phyloP scores from a whole-genome alignment of 2,113 vertebrate genomes.

The Esox niger region DNA sequence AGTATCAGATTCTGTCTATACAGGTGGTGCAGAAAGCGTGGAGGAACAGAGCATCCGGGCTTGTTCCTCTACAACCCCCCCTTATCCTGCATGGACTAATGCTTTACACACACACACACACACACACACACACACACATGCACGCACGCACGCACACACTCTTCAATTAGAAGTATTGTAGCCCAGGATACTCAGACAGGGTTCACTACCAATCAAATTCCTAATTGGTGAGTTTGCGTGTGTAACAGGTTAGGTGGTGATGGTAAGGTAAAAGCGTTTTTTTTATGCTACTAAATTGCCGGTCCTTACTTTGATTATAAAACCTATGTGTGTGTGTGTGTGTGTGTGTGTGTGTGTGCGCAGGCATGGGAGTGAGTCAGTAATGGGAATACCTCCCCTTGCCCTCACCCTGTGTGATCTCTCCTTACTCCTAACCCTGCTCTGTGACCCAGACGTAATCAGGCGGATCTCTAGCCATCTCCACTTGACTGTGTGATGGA shows the following conservation, averaged over 20 bases:
- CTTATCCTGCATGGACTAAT: slow-evolving; percentile 43
- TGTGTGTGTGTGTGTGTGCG: no score
- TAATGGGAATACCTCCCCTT: background rate
- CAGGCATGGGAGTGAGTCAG: background rate
- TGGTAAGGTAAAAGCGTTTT: no score
- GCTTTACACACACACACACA: slow-evolving; percentile 20
- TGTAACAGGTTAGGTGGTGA: no score
- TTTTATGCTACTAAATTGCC: no score
- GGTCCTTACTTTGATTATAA: no score
- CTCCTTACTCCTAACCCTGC: slow-evolving; percentile 50
- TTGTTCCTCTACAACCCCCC: slow-evolving; percentile 56
- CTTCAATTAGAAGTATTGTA: slow-evolving; percentile 16
- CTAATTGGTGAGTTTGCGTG: no score
- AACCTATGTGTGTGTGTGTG: no score
- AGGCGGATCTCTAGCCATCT: background rate
- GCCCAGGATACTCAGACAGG: slow-evolving; percentile 7
- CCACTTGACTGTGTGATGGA: background rate
- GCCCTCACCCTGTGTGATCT: slow-evolving; percentile 20
- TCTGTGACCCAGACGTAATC: background rate
- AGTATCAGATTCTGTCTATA: slow-evolving; percentile 73
- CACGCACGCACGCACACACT: no score
- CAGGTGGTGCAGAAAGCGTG: slow-evolving; percentile 50
- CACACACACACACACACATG: slow-evolving; percentile 25
- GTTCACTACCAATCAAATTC: background rate
- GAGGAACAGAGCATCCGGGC: slow-evolving; percentile 58